Evolutionary conservation across 2,888 invertebrate genomes (phyloP).

Genomic region (Cheilosia scutellata): DNA sequence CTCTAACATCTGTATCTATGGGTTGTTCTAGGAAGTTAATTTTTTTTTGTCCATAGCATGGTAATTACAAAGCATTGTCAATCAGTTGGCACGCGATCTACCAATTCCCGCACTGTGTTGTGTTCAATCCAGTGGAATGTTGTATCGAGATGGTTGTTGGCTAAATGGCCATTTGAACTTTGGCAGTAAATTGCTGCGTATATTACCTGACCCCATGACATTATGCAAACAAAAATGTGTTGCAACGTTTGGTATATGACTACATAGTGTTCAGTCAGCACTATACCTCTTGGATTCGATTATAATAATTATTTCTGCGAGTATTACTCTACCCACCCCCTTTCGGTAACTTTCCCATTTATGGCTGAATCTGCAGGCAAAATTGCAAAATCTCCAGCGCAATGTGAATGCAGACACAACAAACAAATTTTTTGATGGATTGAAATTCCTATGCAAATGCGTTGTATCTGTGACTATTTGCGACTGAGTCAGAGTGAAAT

Average conservation of each 20-base stretch:
- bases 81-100: slow-evolving; percentile 73
- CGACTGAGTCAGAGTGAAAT: slow-evolving; percentile 59
- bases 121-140: slow-evolving; percentile 24
- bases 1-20: slow-evolving; percentile 46
- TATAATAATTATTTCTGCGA: slow-evolving; percentile 49
- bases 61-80: slow-evolving; percentile 74
- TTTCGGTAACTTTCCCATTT: slow-evolving; percentile 23
- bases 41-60: slow-evolving; percentile 22
- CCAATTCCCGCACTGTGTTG: slow-evolving; percentile 31
- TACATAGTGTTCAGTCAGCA: slow-evolving; percentile 19
- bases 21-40: slow-evolving; percentile 68
- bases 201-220: slow-evolving; percentile 65
- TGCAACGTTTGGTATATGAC: slow-evolving; percentile 42
- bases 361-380: slow-evolving; percentile 13
- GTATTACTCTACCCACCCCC: slow-evolving; percentile 9
- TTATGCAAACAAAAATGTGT: slow-evolving; percentile 32
- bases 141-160: slow-evolving; percentile 1
- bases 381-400: slow-evolving; percentile 21
- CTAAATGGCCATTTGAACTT: slow-evolving; percentile 65
- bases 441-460: slow-evolving; percentile 74
- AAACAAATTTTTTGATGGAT: slow-evolving; percentile 66
- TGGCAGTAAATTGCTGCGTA: slow-evolving; percentile 39
- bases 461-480: slow-evolving; percentile 22
- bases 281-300: slow-evolving; percentile 30
- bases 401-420: slow-evolving; percentile 18